These are phyloP conservation scores for Mastacembelus armatus DNA, from an alignment of 2,797 vertebrate genomes.

Conservation along the genomic window DNA sequence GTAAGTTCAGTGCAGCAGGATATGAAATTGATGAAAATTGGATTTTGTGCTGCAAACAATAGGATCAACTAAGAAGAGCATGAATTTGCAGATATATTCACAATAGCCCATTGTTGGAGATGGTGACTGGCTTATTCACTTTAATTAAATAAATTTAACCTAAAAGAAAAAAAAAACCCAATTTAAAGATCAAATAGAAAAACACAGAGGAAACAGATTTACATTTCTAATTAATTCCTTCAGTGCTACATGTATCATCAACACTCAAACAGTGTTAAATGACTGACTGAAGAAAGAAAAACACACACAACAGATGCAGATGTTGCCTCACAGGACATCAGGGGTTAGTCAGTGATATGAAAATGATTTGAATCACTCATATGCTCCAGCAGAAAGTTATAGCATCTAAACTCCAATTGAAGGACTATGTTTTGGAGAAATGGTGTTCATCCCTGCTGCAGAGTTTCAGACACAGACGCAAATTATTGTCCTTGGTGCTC, in stretches of 20 bases:
- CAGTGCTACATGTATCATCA: no score
- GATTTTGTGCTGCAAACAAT: slow-evolving; percentile 44
- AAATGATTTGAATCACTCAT: neutral
- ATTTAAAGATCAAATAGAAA: no score
- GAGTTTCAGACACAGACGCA: no score
- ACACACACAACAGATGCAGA: neutral
- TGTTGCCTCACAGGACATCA: neutral
- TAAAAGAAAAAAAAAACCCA: slow-evolving; percentile 5
- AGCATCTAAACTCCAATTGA: neutral
- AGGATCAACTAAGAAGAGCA: slow-evolving; percentile 37
- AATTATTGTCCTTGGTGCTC: neutral
- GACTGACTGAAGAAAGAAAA: no score
- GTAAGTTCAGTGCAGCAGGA: slow-evolving; percentile 35
- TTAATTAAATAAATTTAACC: no score
- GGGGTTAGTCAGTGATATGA: neutral
- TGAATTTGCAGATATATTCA: slow-evolving; percentile 39
- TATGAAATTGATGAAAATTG: slow-evolving; percentile 59
- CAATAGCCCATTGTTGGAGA: slow-evolving; percentile 11
- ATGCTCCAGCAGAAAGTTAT: neutral
- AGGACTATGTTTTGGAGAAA: neutral
- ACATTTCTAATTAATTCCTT: no score
- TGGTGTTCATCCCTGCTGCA: neutral
- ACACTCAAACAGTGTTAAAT: no score
- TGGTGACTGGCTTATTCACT: slow-evolving; percentile 38
- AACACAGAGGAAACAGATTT: no score